These are phyloP conservation scores for Drosophila persimilis DNA, from an alignment of 1,140 invertebrate species.

Conservation along the genomic window DNA sequence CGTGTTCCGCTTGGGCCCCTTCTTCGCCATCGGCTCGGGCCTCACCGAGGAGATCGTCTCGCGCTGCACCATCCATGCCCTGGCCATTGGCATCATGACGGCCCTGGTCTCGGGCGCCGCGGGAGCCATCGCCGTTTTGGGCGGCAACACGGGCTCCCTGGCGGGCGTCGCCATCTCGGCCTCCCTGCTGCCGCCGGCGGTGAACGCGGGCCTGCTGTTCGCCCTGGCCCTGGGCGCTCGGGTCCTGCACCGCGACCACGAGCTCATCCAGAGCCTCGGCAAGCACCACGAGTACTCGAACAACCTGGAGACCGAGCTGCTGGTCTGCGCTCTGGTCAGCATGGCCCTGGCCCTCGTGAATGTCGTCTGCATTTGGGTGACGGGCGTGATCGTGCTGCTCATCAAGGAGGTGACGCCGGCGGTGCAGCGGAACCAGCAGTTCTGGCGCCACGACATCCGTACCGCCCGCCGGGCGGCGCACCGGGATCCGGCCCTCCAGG, in stretches of 20 bases:
- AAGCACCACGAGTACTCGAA: constrained; percentile 83
- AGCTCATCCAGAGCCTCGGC: constrained; percentile 58
- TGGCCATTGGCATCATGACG: constrained; percentile 87
- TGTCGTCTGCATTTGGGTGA: constrained; percentile 88
- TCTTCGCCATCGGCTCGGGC: constrained; percentile 85
- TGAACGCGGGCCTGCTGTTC: constrained; percentile 89
- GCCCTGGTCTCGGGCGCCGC: constrained; percentile 89
- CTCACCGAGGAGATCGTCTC: constrained; percentile 88
- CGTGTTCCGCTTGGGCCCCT: constrained; percentile 84
- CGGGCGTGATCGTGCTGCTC: constrained; percentile 87
- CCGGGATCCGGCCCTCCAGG: constrained; percentile 55
- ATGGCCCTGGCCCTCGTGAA: constrained; percentile 88
- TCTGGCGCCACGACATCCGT: constrained; percentile 88
- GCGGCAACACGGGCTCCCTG: constrained; percentile 88
- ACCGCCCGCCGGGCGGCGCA: constrained; percentile 83
- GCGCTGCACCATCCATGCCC: constrained; percentile 85
- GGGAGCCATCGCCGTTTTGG: constrained; percentile 88
- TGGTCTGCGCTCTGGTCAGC: constrained; percentile 86
- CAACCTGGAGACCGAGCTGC: constrained; percentile 85
- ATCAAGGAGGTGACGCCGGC: constrained; percentile 90
- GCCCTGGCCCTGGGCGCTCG: constrained; percentile 85
- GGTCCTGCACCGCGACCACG: constrained; percentile 67
- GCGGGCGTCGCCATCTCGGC: constrained; percentile 92
- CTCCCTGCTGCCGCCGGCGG: constrained; percentile 89
- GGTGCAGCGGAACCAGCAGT: constrained; percentile 81